Evolutionary conservation across 2,797 vertebrate species (phyloP), one percentile per base, ranked within the genome.

Genomic region (Alcedo atthis): DNA sequence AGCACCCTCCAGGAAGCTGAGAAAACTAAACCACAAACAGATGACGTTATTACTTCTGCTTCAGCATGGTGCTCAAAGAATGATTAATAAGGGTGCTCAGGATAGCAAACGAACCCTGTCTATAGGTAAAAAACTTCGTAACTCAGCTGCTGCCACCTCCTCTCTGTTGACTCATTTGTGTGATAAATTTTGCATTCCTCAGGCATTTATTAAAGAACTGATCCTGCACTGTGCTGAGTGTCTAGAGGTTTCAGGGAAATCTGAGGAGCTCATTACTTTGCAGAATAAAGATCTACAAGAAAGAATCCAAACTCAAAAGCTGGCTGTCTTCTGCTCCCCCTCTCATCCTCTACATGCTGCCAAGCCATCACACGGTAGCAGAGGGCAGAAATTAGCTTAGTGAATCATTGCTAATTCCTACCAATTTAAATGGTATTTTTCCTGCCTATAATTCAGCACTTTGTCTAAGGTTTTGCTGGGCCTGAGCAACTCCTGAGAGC

Each of bases 321-420:
- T 1, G 5, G 25, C 68, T 67, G 45, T 54, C 81, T 79, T 84
- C 4, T 1, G 76, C 84, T 89, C 90, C 57, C 66, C 85, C 71
- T 66, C 48, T 87, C 59, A 87, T 85, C 55, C 42, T 89, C 76
- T 51, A 67, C 1, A 0, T 0, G 2, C 58, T 1, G 0, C 71
- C 67, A 73, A 12, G 2, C 53, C 1, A 0, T 75, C 67, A 66
- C 13, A 3, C 1, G 5, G 69, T 85, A 84, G 78, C 0, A 0
- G 46, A 90, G 84, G 76, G 54, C 54, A 96, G 81, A 94, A 95
- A 92, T 95, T 71, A 91, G 81, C 35, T 94, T 86, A 59, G 71
- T 67, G 80, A 94, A 92, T 94, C 91, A 88, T 37, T 5, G 10
- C 51, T 92, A 92, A 92, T 87, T 91, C 91, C 43, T 58, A 80